These are phyloP conservation scores for Brachypodius melanocephalos DNA, from an alignment of 2,113 vertebrate genomes.

Conservation along the genomic window DNA sequence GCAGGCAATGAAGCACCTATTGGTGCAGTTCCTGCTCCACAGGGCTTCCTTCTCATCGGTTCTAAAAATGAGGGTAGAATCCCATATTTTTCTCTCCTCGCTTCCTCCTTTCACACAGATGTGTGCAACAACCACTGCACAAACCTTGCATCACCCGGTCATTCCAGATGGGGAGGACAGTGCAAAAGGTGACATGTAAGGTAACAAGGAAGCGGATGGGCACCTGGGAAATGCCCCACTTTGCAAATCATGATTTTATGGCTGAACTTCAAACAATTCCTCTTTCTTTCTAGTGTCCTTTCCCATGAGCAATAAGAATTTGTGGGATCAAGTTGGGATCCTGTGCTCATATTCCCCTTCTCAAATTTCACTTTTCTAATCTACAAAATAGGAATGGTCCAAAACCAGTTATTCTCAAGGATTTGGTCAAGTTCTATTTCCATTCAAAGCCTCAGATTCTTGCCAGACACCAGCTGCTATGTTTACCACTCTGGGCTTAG, in stretches of 20 bases:
- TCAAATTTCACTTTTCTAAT: neutral
- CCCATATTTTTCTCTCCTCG: neutral
- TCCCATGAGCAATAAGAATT: neutral
- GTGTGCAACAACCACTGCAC: neutral
- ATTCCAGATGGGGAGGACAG: neutral
- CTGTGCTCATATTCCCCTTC: neutral
- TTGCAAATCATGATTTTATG: neutral
- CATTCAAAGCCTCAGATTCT: neutral
- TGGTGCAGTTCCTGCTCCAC: neutral
- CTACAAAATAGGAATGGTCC: neutral
- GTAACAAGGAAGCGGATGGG: neutral
- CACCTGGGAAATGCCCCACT: neutral
- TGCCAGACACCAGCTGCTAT: neutral
- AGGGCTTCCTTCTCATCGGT: neutral
- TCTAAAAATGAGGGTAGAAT: neutral
- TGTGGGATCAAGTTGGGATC: neutral
- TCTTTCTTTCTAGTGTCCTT: neutral
- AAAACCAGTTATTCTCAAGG: neutral
- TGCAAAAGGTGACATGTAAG: neutral
- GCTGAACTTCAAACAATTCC: neutral
- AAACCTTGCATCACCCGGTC: neutral
- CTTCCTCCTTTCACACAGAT: neutral
- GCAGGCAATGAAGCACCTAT: neutral
- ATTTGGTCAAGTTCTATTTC: neutral
- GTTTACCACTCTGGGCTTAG: neutral